Evolutionary conservation across 2,797 vertebrate species (phyloP), one percentile per base, ranked within the genome.

Genomic region (Gymnoscopelus microlampas): DNA sequence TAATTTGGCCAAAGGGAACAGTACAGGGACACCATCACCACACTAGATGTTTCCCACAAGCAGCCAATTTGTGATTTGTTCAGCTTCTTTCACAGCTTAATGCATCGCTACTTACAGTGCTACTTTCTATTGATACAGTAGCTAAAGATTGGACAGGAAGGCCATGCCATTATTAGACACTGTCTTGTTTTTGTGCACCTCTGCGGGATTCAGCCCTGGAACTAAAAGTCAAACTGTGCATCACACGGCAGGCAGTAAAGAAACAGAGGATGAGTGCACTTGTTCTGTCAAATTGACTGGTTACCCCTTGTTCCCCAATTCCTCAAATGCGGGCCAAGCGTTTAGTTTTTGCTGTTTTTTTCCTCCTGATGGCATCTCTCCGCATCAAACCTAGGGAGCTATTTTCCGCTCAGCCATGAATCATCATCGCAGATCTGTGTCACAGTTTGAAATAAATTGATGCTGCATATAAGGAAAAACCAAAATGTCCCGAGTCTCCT

Each of bases 331-430:
- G n/a, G 39, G 32, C 60, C 1, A 76, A 82, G 79, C 72, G 70
- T 82, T 87, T 80, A 71, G 76, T 82, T 86, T 76, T 19, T 29
- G 8, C 78, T 50, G 53, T 76, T 74, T 71, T 78, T 77, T 63
- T 60, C 53, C 48, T 72, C 50, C 59, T 57, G 76, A 85, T 84
- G 65, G 3, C 69, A 74, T 81, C 77, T 77, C 77, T 81, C 78
- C 66, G 9, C 80, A 76, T 85, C 85, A 79, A 59, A 66, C 65
- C 56, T 7, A 65, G 64, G 82, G 74, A 85, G 66, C 70, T 51
- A 69, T 83, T 89, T 85, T 80, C 81, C 79, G 59, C 73, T 69
- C 75, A 60, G 82, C 71, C 24, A 65, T 83, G 84, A 86, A 86
- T 87, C 85, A 87, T 85, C 65, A 4, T 82, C 58, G 66, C 74